A percentile compares a stretch with the other conserved stretches of the same genome.
Conservation (phyloP, 1,140 invertebrate genomes). For the Cataglyphis hispanica region DNA sequence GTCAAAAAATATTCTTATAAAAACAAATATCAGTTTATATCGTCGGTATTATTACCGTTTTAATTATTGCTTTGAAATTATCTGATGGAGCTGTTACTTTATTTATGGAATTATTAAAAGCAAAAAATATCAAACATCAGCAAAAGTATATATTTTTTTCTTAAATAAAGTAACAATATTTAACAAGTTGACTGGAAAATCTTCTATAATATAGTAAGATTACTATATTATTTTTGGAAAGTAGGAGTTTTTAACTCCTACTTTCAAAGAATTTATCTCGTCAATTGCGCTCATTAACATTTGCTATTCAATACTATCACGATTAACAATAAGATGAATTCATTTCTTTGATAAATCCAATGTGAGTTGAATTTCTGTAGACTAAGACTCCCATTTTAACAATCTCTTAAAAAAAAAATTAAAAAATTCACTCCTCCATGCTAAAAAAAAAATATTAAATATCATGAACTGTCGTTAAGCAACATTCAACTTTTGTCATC, state of each 20-base stretch:
- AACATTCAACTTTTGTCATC: not conserved
- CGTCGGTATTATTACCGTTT: not conserved
- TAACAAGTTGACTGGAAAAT: not conserved
- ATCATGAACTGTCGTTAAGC: not conserved
- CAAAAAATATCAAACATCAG: not conserved
- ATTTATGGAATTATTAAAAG: constrained; percentile 8
- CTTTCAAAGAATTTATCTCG: not conserved
- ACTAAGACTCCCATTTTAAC: not conserved
- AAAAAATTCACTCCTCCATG: not conserved
- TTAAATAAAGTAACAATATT: not conserved
- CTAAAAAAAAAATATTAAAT: not conserved
- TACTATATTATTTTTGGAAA: too few relatives aligned
- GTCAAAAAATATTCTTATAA: not conserved
- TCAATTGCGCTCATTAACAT: not conserved
- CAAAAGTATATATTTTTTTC: not conserved
- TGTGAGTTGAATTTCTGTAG: not conserved
- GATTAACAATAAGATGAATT: not conserved
- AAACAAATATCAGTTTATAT: constrained; percentile 7
- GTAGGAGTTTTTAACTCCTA: constrained; percentile 10
- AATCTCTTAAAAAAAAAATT: not conserved
- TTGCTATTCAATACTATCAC: not conserved
- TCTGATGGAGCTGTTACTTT: not conserved
- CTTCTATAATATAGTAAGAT: not conserved
- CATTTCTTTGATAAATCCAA: not conserved
- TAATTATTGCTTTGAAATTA: not conserved